Evolutionary conservation across 2,797 vertebrate genomes (phyloP).

Genomic region (Ptychobarbus kaznakovi): DNA sequence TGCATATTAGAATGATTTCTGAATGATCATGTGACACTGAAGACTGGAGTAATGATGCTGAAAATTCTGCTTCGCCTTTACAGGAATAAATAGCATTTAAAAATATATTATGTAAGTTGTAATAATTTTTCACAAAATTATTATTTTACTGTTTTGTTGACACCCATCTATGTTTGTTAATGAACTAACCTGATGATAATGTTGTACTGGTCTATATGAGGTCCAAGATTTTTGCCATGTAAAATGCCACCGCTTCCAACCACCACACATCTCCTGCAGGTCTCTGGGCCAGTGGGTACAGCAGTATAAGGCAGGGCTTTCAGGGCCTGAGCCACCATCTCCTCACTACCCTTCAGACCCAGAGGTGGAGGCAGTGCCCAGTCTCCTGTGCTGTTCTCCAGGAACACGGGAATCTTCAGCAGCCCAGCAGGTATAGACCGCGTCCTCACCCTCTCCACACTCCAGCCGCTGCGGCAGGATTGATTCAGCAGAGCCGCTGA

Average conservation of each 20-base stretch:
- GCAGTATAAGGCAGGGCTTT: conserved; percentile 72
- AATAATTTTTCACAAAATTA: background rate
- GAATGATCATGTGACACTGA: background rate
- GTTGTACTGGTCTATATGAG: conserved; percentile 81
- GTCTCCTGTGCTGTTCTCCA: conserved; percentile 57
- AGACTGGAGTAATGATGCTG: background rate
- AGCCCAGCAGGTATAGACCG: conserved; percentile 65
- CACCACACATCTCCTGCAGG: conserved; percentile 79
- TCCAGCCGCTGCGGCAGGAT: conserved; percentile 71
- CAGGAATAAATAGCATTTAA: background rate
- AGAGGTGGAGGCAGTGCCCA: conserved; percentile 74
- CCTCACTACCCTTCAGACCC: conserved; percentile 77
- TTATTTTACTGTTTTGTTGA: background rate
- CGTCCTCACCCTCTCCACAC: conserved; percentile 65
- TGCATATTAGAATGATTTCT: background rate
- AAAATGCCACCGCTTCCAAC: conserved; percentile 81
- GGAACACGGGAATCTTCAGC: conserved; percentile 75
- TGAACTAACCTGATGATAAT: conserved; percentile 77
- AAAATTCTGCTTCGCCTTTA: background rate
- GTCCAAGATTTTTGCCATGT: conserved; percentile 77
- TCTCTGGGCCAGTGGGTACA: conserved; percentile 58
- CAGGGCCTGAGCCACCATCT: conserved; percentile 68
- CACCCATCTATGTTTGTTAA: background rate
- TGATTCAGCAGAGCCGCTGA: conserved; percentile 71
- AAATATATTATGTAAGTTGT: too few species aligned